These are phyloP conservation scores for Nettapus auritus DNA, from an alignment of 2,113 vertebrate species.

Conservation along the genomic window DNA sequence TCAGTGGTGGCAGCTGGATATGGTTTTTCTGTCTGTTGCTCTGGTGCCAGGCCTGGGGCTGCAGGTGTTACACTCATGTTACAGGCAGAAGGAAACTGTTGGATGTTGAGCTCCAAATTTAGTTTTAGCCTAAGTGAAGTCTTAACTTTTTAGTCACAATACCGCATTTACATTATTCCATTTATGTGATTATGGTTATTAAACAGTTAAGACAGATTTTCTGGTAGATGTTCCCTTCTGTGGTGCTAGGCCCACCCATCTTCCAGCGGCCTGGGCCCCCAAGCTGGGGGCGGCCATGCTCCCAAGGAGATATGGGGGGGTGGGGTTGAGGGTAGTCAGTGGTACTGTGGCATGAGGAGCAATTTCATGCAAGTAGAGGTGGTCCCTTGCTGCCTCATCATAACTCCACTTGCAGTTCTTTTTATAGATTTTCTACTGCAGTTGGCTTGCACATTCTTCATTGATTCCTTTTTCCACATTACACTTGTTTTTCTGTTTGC, in stretches of 20 bases:
- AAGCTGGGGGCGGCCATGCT: neutral
- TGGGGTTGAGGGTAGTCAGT: accelerated
- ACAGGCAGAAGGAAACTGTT: neutral
- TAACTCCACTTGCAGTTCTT: neutral
- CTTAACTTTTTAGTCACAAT: neutral
- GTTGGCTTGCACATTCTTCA: neutral
- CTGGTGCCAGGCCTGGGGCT: neutral
- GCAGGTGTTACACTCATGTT: neutral
- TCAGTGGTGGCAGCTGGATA: neutral
- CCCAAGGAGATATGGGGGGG: neutral
- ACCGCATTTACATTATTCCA: neutral
- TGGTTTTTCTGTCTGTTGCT: neutral
- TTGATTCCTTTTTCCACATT: neutral
- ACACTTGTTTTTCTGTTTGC: neutral
- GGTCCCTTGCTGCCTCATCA: neutral
- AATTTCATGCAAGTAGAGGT: accelerated
- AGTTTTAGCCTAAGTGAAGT: neutral
- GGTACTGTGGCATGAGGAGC: accelerated
- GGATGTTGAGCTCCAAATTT: neutral
- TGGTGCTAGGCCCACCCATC: neutral
- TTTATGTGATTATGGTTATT: neutral
- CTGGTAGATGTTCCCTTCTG: neutral
- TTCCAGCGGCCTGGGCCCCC: neutral
- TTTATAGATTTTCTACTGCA: neutral
- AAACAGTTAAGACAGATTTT: neutral